Percentiles rank a stretch among this genome's conserved stretches.
Evolutionary conservation across 2,797 vertebrate species (phyloP).

Genomic region (Pantherophis alleghaniensis): DNA sequence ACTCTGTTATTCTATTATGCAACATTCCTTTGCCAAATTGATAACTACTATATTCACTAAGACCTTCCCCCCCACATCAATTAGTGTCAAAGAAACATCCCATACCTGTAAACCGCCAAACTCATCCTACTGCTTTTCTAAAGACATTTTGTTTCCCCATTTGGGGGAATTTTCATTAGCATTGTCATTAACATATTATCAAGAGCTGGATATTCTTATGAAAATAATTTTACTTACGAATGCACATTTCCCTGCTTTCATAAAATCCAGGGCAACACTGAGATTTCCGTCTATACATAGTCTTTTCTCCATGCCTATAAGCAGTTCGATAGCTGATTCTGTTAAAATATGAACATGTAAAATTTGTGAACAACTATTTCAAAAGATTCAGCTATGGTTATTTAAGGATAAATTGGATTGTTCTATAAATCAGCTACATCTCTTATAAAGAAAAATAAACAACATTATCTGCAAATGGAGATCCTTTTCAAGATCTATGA

Average conservation of each 20-base stretch:
- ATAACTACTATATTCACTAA: neutral
- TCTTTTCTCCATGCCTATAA: conserved; percentile 91
- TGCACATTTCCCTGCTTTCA: conserved; percentile 87
- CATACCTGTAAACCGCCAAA: neutral
- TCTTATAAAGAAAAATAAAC: neutral
- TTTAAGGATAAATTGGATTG: neutral
- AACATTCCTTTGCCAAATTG: neutral
- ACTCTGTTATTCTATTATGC: neutral
- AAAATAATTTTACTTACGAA: conserved; percentile 83
- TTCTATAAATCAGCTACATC: neutral
- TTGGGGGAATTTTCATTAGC: neutral
- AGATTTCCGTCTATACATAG: conserved; percentile 93
- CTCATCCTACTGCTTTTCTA: neutral
- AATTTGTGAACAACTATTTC: neutral
- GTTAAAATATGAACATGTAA: conserved; percentile 19
- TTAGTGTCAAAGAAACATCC: neutral
- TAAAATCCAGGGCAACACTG: conserved; percentile 96
- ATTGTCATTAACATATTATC: neutral
- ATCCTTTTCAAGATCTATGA: neutral
- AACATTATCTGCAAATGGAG: neutral
- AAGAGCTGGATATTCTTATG: rapidly evolving
- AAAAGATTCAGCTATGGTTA: neutral
- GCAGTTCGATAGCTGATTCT: conserved; percentile 93
- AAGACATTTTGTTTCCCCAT: neutral
- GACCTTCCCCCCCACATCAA: too few species aligned